Percentiles rank a stretch among this genome's conserved stretches.
phyloP scores from a whole-genome alignment of 2,797 vertebrate species.

The Falco columbarius region DNA sequence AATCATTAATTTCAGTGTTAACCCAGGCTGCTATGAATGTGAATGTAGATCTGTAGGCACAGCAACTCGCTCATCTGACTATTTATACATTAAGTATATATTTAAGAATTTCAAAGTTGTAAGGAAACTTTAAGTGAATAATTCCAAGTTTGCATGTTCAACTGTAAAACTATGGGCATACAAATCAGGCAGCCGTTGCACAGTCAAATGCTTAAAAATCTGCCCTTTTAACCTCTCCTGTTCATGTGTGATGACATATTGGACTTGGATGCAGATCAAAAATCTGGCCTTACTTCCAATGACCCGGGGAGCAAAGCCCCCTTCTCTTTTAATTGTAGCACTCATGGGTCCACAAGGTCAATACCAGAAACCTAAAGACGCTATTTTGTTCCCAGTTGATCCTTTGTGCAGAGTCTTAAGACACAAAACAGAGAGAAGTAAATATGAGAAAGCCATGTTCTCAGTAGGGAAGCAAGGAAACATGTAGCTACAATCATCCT shows the following conservation, averaged over 20 bases:
- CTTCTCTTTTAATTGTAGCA: background rate
- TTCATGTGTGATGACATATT: slow-evolving; percentile 38
- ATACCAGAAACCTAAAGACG: background rate
- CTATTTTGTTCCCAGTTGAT: background rate
- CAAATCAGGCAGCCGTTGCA: background rate
- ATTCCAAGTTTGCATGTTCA: background rate
- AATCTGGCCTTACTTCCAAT: slow-evolving; percentile 4
- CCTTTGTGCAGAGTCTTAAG: background rate
- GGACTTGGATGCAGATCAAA: slow-evolving; percentile 30
- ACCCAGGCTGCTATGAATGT: background rate
- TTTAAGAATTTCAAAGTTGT: background rate
- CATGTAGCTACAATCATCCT: background rate
- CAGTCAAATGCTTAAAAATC: slow-evolving; percentile 1
- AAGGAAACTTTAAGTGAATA: background rate
- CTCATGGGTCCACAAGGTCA: background rate
- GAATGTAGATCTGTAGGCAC: background rate
- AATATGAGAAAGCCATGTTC: background rate
- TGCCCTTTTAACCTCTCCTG: slow-evolving; percentile 17
- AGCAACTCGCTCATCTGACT: background rate
- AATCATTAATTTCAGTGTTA: background rate
- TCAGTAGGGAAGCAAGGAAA: background rate
- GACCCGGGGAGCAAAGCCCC: background rate
- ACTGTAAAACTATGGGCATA: background rate
- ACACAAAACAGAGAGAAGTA: background rate
- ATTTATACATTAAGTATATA: background rate